phyloP scores from a whole-genome alignment of 2,888 invertebrate species.

The Zygaena filipendulae region DNA sequence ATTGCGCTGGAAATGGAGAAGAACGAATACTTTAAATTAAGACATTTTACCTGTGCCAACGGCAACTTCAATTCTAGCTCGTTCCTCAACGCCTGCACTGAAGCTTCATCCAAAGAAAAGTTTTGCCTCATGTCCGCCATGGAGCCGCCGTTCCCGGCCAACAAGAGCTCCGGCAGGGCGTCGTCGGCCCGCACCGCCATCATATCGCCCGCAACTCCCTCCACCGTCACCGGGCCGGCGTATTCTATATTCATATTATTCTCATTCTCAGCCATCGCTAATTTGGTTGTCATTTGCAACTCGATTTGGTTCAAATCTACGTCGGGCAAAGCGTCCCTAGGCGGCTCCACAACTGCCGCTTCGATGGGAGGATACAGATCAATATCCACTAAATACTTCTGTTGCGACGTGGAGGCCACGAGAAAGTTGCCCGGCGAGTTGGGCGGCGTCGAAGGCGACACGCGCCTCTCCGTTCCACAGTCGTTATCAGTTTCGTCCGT shows the following conservation, averaged over 20 bases:
- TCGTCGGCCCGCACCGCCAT: slow-evolving; percentile 29
- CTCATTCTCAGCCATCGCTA: slow-evolving; percentile 64
- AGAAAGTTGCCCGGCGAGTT: slow-evolving; percentile 53
- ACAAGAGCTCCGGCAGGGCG: slow-evolving; percentile 34
- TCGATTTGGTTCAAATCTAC: slow-evolving; percentile 54
- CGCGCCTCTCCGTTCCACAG: slow-evolving; percentile 40
- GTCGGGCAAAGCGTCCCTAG: slow-evolving; percentile 25
- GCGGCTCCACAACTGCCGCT: slow-evolving; percentile 15
- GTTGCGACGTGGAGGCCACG: slow-evolving; percentile 39
- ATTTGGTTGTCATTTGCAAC: slow-evolving; percentile 51
- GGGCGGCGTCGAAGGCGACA: slow-evolving; percentile 52
- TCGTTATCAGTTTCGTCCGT: slow-evolving; percentile 35
- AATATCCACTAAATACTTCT: slow-evolving; percentile 46
- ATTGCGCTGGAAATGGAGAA: too few species aligned
- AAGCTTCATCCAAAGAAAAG: slow-evolving; percentile 74
- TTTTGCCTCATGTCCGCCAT: slow-evolving; percentile 64
- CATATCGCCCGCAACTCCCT: slow-evolving; percentile 31
- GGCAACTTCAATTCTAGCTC: slow-evolving; percentile 78
- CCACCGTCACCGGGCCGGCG: slow-evolving; percentile 47
- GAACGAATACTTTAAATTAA: too few species aligned
- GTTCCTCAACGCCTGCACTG: slow-evolving; percentile 75
- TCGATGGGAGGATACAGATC: slow-evolving; percentile 26
- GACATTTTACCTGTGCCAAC: slow-evolving; percentile 71
- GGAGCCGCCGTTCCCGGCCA: slow-evolving; percentile 62
- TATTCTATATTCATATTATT: slow-evolving; percentile 64